These are phyloP conservation scores for Eulemur rubriventer DNA, from an alignment of 2,797 vertebrate genomes.

Conservation along the genomic window DNA sequence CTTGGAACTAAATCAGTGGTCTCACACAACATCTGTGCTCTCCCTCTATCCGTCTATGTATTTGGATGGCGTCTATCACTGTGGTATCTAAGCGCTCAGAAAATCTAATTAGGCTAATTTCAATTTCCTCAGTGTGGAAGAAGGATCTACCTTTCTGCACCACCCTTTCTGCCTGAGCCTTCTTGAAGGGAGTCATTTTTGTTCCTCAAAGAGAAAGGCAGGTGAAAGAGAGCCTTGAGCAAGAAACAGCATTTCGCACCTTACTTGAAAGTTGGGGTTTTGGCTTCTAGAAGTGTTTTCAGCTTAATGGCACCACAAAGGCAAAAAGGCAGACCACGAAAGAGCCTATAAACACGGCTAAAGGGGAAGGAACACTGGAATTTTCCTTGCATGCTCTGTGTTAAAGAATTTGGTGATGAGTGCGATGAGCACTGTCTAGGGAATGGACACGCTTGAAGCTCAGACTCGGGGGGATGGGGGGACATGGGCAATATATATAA, in stretches of 20 bases:
- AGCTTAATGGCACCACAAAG: constrained; percentile 10
- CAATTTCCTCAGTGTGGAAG: constrained; percentile 64
- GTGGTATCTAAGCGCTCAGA: constrained; percentile 55
- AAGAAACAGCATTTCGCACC: constrained; percentile 77
- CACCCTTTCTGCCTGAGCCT: constrained; percentile 3
- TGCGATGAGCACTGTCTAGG: too few species aligned
- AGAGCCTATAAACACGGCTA: background rate
- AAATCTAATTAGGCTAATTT: constrained; percentile 76
- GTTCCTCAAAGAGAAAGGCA: constrained; percentile 74
- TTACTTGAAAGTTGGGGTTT: constrained; percentile 74
- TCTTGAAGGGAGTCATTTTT: constrained; percentile 61
- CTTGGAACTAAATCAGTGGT: constrained; percentile 86
- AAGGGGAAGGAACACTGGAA: background rate
- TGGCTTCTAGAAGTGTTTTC: constrained; percentile 5
- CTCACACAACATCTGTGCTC: constrained; percentile 86
- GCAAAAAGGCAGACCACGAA: background rate
- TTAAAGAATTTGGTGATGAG: background rate
- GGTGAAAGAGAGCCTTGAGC: constrained; percentile 80
- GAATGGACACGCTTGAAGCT: too few species aligned
- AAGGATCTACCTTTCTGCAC: constrained; percentile 16
- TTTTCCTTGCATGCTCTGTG: background rate
- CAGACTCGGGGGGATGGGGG: too few species aligned
- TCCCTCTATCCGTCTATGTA: constrained; percentile 68
- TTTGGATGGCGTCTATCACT: constrained; percentile 73
- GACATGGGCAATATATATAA: too few species aligned